Conservation (phyloP, 2,797 vertebrate genomes). For the Ctenopoma kingsleyae region DNA sequence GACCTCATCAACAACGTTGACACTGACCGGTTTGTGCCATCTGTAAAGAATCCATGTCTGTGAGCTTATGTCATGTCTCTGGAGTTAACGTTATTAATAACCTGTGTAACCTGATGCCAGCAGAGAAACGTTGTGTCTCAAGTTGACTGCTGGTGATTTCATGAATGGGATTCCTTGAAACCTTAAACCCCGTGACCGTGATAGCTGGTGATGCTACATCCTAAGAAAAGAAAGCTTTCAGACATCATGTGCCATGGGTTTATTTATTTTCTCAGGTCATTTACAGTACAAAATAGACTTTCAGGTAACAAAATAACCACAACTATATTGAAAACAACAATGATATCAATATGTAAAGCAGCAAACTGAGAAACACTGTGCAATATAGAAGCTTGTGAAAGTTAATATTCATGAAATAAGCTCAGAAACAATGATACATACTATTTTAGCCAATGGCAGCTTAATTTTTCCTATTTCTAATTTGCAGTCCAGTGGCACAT, state of each 20-base stretch:
- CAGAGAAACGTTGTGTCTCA: constrained; percentile 38
- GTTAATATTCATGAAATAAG: constrained; percentile 42
- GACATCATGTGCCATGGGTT: constrained; percentile 58
- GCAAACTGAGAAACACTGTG: constrained; percentile 58
- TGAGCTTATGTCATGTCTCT: constrained; percentile 63
- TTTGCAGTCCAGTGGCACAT: constrained; percentile 51
- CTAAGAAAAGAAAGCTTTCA: constrained; percentile 63
- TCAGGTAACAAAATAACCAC: constrained; percentile 83
- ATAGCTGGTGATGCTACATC: constrained; percentile 44
- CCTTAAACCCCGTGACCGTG: constrained; percentile 38
- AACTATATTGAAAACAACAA: constrained; percentile 70
- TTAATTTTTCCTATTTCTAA: constrained; percentile 25
- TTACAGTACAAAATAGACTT: constrained; percentile 83
- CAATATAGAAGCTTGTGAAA: constrained; percentile 50
- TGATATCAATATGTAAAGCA: constrained; percentile 65
- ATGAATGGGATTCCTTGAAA: constrained; percentile 72
- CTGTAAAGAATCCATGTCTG: constrained; percentile 50
- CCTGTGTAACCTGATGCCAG: constrained; percentile 60
- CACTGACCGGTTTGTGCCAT: constrained; percentile 49
- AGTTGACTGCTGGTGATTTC: constrained; percentile 49
- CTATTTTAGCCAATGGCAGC: constrained; percentile 43
- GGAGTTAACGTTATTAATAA: constrained; percentile 73
- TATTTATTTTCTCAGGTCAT: constrained; percentile 82
- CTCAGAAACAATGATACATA: constrained; percentile 38
- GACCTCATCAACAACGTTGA: constrained; percentile 50